These are phyloP conservation scores for Lathamus discolor DNA, from an alignment of 2,113 vertebrate genomes.

Conservation along the genomic window DNA sequence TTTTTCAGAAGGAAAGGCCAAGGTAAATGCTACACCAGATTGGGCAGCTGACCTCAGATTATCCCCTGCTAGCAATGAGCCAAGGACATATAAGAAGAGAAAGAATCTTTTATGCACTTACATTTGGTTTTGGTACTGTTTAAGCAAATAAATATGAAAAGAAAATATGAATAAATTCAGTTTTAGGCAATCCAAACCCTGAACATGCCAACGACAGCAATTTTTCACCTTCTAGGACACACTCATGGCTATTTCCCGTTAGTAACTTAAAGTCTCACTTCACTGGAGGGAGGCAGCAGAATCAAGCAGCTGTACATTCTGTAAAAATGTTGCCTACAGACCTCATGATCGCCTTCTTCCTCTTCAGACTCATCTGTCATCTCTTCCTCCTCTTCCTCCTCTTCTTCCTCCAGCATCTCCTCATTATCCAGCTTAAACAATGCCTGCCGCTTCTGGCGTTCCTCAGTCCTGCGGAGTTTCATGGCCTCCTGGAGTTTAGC, in stretches of 20 bases:
- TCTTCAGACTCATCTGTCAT: conserved; percentile 86
- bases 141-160: not conserved
- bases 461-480: conserved; percentile 88
- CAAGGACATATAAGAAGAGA: not conserved
- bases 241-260: not conserved
- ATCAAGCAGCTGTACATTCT: not conserved
- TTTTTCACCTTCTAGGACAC: not conserved
- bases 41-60: not conserved
- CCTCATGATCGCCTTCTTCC: conserved; percentile 70
- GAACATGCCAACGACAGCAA: not conserved
- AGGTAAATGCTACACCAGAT: not conserved
- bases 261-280: not conserved
- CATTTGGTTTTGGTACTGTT: not conserved
- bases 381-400: conserved; percentile 89
- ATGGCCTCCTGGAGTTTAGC: conserved; percentile 93
- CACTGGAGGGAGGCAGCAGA: not conserved
- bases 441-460: conserved; percentile 84
- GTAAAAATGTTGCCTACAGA: not conserved
- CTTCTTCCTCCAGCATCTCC: conserved; percentile 86
- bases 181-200: not conserved
- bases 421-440: conserved; percentile 92
- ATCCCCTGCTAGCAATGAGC: not conserved
- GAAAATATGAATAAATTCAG: not conserved
- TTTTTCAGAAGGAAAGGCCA: not conserved
- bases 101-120: not conserved